These are phyloP conservation scores for Hymenopus coronatus DNA, from an alignment of 2,888 invertebrate genomes.

Conservation along the genomic window DNA sequence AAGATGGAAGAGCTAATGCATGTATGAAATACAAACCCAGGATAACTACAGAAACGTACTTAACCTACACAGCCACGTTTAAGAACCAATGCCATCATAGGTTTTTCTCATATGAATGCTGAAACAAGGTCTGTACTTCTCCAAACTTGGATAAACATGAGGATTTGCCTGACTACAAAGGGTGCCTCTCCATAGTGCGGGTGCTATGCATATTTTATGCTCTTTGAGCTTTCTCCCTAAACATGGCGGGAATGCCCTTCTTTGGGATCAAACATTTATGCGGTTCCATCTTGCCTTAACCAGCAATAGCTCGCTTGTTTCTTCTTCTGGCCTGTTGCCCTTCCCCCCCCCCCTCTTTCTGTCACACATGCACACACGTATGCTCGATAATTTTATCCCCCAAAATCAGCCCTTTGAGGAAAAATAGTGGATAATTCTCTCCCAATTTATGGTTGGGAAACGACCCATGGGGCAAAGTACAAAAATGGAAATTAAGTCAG, in stretches of 20 bases:
- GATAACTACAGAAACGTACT: too few relatives aligned
- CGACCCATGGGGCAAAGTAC: not conserved
- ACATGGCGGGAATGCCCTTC: not conserved
- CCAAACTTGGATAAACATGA: not conserved
- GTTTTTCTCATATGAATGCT: not conserved
- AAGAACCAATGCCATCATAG: not conserved
- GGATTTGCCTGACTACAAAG: not conserved
- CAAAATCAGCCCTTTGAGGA: slow-evolving; percentile 14
- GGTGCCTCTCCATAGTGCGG: not conserved
- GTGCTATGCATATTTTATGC: slow-evolving; percentile 12
- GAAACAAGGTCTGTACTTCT: not conserved
- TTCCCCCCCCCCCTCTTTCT: not conserved
- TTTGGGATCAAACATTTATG: slow-evolving; percentile 13
- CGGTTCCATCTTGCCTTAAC: not conserved
- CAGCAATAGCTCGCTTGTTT: not conserved
- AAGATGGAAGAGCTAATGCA: too few relatives aligned
- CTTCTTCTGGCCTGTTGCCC: not conserved
- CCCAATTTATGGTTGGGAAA: not conserved
- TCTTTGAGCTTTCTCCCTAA: slow-evolving; percentile 5
- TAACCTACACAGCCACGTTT: not conserved
- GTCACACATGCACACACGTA: slow-evolving; percentile 8
- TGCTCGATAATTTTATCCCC: slow-evolving; percentile 15
- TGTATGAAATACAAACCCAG: too few relatives aligned
- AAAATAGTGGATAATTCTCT: not conserved
- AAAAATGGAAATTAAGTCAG: not conserved